Percentiles rank a stretch among this genome's conserved stretches.
These are phyloP conservation scores for Sylvilagus floridanus DNA, from an alignment of 2,797 vertebrate genomes.

Conservation along the genomic window DNA sequence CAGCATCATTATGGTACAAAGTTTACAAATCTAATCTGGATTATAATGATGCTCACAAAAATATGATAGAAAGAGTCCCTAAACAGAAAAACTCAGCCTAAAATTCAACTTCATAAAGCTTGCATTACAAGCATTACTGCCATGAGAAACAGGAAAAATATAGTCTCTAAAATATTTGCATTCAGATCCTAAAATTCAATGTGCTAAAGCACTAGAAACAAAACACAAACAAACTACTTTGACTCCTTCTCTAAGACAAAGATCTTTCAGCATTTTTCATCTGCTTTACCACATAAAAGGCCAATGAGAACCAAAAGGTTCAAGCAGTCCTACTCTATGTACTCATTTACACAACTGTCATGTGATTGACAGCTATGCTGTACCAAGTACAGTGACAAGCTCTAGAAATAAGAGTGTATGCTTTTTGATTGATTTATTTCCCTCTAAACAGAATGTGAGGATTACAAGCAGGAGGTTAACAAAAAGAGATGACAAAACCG, in stretches of 20 bases:
- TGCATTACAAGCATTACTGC: background rate
- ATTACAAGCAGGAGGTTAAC: background rate
- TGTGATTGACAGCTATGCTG: background rate
- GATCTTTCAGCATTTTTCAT: slow-evolving; percentile 17
- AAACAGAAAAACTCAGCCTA: slow-evolving; percentile 37
- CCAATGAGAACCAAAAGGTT: background rate
- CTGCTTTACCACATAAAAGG: background rate
- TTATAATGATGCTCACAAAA: slow-evolving; percentile 27
- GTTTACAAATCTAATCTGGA: slow-evolving; percentile 16
- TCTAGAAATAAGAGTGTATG: background rate
- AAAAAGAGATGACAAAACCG: slow-evolving; percentile 18
- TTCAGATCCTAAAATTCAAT: slow-evolving; percentile 56
- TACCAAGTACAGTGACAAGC: background rate
- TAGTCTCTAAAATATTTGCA: slow-evolving; percentile 26
- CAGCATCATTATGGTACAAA: slow-evolving; percentile 26
- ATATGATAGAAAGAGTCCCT: slow-evolving; percentile 33
- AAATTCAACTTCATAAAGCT: slow-evolving; percentile 49
- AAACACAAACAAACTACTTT: slow-evolving; percentile 1
- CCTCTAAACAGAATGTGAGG: slow-evolving; percentile 32
- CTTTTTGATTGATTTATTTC: slow-evolving; percentile 15
- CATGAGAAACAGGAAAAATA: slow-evolving; percentile 53
- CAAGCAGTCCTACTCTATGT: background rate
- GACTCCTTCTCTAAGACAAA: slow-evolving; percentile 29
- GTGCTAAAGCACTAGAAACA: slow-evolving; percentile 34
- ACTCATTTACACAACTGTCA: background rate